Base-by-base conservation (phyloP, 2,888 invertebrate genomes). In the Calameuta pallipes region DNA sequence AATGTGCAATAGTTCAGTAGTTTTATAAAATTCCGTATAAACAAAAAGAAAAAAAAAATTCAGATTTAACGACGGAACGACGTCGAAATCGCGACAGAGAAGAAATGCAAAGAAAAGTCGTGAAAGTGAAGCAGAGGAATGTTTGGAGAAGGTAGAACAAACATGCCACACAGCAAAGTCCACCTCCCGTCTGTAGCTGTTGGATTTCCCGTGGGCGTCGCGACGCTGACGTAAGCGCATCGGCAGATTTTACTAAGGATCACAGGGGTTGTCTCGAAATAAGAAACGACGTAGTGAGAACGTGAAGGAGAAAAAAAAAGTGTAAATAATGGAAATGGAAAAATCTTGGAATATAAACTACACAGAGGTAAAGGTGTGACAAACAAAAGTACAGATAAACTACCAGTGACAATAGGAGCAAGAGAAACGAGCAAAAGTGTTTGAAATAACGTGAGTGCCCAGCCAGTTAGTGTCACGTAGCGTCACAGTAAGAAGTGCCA, bases 131-230 rank as follows among this genome's bases (percentile, higher is more conserved):
- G 23, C 23, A 15, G 41, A 23, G 15, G 15, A 2, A 56, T 9
- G 56, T 56, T 56, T 56, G 56, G 23, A 56, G 56, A 56, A 56
- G 56, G 56, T 56, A 56, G 76, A 75, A 75, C 77, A 75, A 80
- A 81, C 83, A 82, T 83, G 82, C 78, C 83, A 75, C 77, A 78
- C 77, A 74, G 73, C 30, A 73, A 69, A 33, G 71, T 77, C 77
- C 75, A 56, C 75, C 41, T 15, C 6, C 23, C 68, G 37, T 31
- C 69, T 73, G 80, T 76, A 70, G 11, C 34, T 33, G 69, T 36
- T 75, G 80, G 77, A 83, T 83, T 83, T 82, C 82, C 80, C 84
- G 77, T 74, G 81, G 76, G 82, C 78, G 79, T 79, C 68, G 69
- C 76, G 23, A 56, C 56, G 56, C 9, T 23, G 56, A 56, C 56